Conservation (phyloP, 1,140 invertebrate species). For the Marisa cornuarietis region DNA sequence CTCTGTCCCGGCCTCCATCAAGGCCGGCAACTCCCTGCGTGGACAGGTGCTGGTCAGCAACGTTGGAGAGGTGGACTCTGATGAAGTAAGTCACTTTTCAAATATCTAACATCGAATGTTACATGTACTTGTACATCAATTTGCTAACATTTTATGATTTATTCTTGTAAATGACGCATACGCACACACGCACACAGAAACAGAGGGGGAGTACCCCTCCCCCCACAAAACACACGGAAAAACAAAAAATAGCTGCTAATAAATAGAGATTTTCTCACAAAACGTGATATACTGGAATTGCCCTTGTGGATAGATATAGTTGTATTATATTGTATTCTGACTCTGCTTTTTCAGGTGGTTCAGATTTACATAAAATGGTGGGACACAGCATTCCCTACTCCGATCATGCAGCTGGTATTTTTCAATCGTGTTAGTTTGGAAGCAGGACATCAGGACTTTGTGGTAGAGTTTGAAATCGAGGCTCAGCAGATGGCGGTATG, state of each 20-base stretch:
- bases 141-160: neutral
- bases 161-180: neutral
- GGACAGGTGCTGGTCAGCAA: conserved; percentile 32
- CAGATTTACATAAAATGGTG: conserved; percentile 54
- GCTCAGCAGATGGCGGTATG: conserved; percentile 55
- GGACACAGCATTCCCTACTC: conserved; percentile 35
- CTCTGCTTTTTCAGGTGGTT: conserved; percentile 41
- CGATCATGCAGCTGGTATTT: conserved; percentile 53
- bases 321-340: conserved; percentile 11
- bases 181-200: neutral
- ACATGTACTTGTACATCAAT: neutral
- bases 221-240: neutral
- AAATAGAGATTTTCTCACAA: neutral
- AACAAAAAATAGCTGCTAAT: neutral
- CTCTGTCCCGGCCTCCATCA: neutral
- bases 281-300: neutral
- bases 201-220: neutral
- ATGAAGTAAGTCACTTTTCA: conserved; percentile 37
- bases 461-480: conserved; percentile 38
- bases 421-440: conserved; percentile 44
- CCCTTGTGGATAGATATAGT: neutral
- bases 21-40: conserved; percentile 23
- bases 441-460: neutral
- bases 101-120: no score
- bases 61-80: conserved; percentile 33